Base-by-base conservation (phyloP, 1,140 invertebrate species). In the Zaprionus kolodkinae region DNA sequence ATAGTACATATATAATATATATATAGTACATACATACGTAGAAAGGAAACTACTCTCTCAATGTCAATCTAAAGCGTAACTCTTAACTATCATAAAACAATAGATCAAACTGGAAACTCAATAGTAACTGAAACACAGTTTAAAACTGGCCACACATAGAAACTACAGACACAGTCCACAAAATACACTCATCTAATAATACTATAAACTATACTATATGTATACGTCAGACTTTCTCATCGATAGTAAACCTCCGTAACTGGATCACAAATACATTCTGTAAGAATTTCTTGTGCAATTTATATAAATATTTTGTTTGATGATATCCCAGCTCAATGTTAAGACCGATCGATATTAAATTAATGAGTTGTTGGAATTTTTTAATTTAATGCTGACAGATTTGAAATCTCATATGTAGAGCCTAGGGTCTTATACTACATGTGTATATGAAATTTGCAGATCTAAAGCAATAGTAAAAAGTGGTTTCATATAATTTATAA, bases 81-180 rank as follows among this genome's bases (percentile, higher is more conserved):
- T 68, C 30, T 62, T 43, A 74, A 72, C 72, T 75, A 79, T 84
- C 54, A 52, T 64, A 80, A 81, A 80, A 81, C 76, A 84, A 88
- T 81, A 88, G 85, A 79, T 79, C 78, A 88, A 85, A 71, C 67
- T 55, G 64, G 9, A 76, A 67, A 84, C 85, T 85, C 81, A 81
- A 85, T 88, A 89, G 85, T 88, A 88, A 89, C 84, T 88, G 81
- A 88, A 81, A 73, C 48, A 48, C 85, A 73, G 85, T 89, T 89
- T 67, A 40, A 89, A 89, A 89, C 85, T 89, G 81, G 45, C 81
- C 48, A 54, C 48, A 64, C 33, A 84, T 79, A 89, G 85, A 89
- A 89, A 88, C 85, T 88, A 88, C 78, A 88, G 85, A 88, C 86
- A 85, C 85, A 89, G 84, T 87, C 84, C 40, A 27, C 63, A 57